Conservation (phyloP, 2,797 vertebrate species). For the Alfaro cultratus region DNA sequence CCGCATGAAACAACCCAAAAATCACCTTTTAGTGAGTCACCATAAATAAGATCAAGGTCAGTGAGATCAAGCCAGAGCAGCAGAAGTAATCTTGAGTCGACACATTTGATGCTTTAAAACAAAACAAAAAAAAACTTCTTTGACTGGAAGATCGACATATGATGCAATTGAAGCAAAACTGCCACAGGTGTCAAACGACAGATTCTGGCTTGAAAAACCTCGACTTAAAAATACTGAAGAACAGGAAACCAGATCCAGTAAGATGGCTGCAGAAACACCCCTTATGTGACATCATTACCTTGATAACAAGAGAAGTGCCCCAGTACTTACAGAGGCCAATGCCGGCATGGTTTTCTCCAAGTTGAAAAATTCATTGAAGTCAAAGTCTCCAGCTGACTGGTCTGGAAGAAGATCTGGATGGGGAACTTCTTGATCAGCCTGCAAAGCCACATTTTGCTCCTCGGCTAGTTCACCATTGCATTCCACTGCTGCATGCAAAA, state of each 20-base stretch:
- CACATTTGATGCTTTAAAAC: neutral
- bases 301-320: slow-evolving; percentile 35
- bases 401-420: slow-evolving; percentile 88
- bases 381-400: slow-evolving; percentile 91
- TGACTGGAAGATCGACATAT: neutral
- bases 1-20: slow-evolving; percentile 18
- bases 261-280: neutral
- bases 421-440: slow-evolving; percentile 94
- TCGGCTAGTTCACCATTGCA: slow-evolving; percentile 91
- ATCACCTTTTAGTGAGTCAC: slow-evolving; percentile 46
- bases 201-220: slow-evolving; percentile 41
- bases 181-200: neutral
- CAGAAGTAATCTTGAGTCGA: slow-evolving; percentile 32
- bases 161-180: neutral
- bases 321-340: slow-evolving; percentile 93
- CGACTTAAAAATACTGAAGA: slow-evolving; percentile 10
- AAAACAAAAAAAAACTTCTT: neutral
- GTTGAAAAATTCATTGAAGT: slow-evolving; percentile 99
- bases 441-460: slow-evolving; percentile 79
- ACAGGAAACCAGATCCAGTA: neutral
- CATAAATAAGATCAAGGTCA: slow-evolving; percentile 16
- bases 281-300: slow-evolving; percentile 28
- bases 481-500: slow-evolving; percentile 72
- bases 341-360: slow-evolving; percentile 97
- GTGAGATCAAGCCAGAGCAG: slow-evolving; percentile 43